Evolutionary conservation across 2,113 vertebrate species (phyloP), one percentile per base, ranked within the genome.

Genomic region (Tupaia chinensis): DNA sequence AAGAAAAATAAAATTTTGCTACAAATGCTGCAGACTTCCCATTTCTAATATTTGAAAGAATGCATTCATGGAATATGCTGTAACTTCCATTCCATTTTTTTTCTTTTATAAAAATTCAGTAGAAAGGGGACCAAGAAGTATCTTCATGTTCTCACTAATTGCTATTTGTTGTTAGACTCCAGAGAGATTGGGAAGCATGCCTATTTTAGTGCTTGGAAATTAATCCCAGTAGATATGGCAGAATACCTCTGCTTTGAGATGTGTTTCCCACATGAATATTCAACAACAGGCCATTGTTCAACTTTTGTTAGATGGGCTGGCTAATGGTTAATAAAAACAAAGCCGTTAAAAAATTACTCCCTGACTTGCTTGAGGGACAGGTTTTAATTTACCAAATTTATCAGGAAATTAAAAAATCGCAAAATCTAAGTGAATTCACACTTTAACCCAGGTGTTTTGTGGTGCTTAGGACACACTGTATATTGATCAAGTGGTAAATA

Each of bases 131-230:
- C 32, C 32, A 79, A 60, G 32, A 95, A 80, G 19, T 78, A 93
- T 69, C 29, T 72, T 7, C 2, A 0, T 73, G 25, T 83, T 97
- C 69, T 81, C 1, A 0, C 77, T 93, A 94, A 73, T 73, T 94
- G 60, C 7, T 53, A 58, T 96, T 93, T 96, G 17, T 73, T 96
- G 56, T 69, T 61, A 72, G 66, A 87, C 25, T 81, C 27, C 11
- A 27, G 65, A 94, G 87, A 89, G 19, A 83, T 23, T 65, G 80
- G 58, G 32, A 68, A 95, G 53, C 66, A 58, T n/a, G 53, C 15
- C 70, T 93, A 32, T 80, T 95, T 92, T 77, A 93, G 53, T 70
- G 58, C 34, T 72, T 77, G n/a, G 63, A 93, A 95, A 73, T 93
- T 56, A 92, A 80, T 84, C 56, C 53, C 80, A 34, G 68, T 22